These are phyloP conservation scores for Stomorhina lunata DNA, from an alignment of 2,888 invertebrate genomes.

Conservation along the genomic window DNA sequence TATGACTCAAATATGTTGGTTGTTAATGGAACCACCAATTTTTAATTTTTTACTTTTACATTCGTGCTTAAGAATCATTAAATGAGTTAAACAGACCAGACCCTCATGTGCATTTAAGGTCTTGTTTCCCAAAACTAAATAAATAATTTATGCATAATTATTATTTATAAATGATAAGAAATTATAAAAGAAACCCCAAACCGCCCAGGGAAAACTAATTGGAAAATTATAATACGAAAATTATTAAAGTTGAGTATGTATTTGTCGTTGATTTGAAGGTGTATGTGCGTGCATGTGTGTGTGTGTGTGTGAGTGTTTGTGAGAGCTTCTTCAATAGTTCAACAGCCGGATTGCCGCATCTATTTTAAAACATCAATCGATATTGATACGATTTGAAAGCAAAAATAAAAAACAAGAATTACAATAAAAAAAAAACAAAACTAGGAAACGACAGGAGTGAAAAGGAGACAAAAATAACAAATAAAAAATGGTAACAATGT, in stretches of 20 bases:
- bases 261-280: too few relatives aligned
- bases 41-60: too few relatives aligned
- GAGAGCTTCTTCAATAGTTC: slow-evolving; percentile 37
- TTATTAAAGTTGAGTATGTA: not conserved
- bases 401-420: slow-evolving; percentile 2
- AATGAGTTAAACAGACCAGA: slow-evolving; percentile 5
- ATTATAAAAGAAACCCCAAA: slow-evolving; percentile 2
- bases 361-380: slow-evolving; percentile 53
- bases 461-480: slow-evolving; percentile 31
- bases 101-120: slow-evolving; percentile 1
- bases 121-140: not conserved
- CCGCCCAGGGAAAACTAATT: slow-evolving; percentile 45
- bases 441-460: not conserved
- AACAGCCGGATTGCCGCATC: slow-evolving; percentile 65
- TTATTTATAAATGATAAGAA: not conserved
- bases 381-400: too few relatives aligned
- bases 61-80: slow-evolving; percentile 8
- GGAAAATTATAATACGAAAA: not conserved
- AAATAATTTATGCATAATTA: not conserved
- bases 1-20: slow-evolving; percentile 56
- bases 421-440: slow-evolving; percentile 7
- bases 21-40: slow-evolving; percentile 49
- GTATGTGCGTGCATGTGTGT: not conserved
- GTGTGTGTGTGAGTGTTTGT: not conserved
- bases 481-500: slow-evolving; percentile 80